Conservation (phyloP, 2,113 vertebrate species). For the Recurvirostra avosetta region DNA sequence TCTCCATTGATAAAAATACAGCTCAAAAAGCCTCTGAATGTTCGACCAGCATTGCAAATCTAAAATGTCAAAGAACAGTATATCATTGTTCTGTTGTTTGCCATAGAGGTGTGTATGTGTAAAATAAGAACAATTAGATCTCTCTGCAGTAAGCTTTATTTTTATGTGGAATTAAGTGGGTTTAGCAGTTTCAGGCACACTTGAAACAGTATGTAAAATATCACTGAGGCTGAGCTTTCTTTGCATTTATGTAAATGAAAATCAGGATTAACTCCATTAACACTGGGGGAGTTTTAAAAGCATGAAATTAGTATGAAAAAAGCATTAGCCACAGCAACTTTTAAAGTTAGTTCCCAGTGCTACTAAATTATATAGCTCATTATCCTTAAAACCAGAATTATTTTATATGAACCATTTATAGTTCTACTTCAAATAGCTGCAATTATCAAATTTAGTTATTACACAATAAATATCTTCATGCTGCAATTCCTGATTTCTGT, state of each 20-base stretch:
- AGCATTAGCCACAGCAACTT: slow-evolving; percentile 28
- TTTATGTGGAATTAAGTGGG: slow-evolving; percentile 11
- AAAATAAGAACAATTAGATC: slow-evolving; percentile 30
- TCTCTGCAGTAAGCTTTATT: background rate
- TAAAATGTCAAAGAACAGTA: slow-evolving; percentile 38
- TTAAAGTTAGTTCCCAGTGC: background rate
- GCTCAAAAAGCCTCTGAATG: slow-evolving; percentile 35
- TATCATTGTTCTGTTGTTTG: slow-evolving; percentile 18
- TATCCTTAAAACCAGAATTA: slow-evolving; percentile 1
- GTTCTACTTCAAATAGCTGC: slow-evolving; percentile 20
- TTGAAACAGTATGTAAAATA: background rate
- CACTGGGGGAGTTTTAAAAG: background rate
- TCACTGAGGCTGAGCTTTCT: background rate
- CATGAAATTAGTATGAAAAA: slow-evolving; percentile 27
- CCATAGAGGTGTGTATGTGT: background rate
- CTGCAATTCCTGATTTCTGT: background rate
- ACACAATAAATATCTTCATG: background rate
- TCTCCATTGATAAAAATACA: slow-evolving; percentile 27
- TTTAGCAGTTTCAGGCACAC: background rate
- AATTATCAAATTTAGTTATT: background rate
- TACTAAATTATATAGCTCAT: slow-evolving; percentile 12
- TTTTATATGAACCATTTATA: background rate
- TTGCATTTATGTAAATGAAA: slow-evolving; percentile 11
- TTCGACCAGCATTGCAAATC: slow-evolving; percentile 3
- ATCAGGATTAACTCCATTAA: slow-evolving; percentile 40